Evolutionary conservation across 2,888 invertebrate species (phyloP).

Genomic region (Microctonus aethiopoides): DNA sequence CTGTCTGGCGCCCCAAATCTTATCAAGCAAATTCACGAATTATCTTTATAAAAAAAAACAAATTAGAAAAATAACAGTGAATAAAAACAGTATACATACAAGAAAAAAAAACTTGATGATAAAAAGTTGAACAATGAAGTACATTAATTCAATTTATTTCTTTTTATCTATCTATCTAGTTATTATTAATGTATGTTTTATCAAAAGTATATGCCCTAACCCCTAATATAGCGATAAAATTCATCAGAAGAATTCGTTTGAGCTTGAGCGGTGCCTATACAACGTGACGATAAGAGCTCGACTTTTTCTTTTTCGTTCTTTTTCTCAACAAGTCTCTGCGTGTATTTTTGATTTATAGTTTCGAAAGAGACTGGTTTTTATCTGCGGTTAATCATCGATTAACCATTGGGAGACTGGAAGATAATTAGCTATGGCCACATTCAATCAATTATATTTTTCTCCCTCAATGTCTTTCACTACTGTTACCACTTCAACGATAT

Average conservation of each 20-base stretch:
- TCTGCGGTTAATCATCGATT: slow-evolving; percentile 46
- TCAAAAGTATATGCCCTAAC: slow-evolving; percentile 9
- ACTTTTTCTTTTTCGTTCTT: background rate
- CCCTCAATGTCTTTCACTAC: background rate
- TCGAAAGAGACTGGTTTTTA: slow-evolving; percentile 19
- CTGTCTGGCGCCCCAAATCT: slow-evolving; percentile 5
- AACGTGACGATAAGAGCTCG: slow-evolving; percentile 17
- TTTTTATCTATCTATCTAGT: background rate
- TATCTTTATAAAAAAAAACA: background rate
- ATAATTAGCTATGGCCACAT: slow-evolving; percentile 46
- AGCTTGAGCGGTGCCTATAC: slow-evolving; percentile 28
- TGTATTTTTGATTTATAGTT: slow-evolving; percentile 46
- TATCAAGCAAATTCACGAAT: slow-evolving; percentile 1
- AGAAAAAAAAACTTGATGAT: background rate
- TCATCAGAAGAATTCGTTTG: slow-evolving; percentile 35
- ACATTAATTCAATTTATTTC: slow-evolving; percentile 7
- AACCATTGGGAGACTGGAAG: slow-evolving; percentile 39
- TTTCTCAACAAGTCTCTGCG: slow-evolving; percentile 17
- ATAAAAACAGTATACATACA: background rate
- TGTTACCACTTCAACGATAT: background rate
- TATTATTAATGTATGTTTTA: background rate
- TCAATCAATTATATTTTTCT: slow-evolving; percentile 23
- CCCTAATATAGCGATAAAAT: slow-evolving; percentile 30
- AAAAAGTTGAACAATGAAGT: background rate
- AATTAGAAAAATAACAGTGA: background rate